A percentile compares a stretch with the other conserved stretches of the same genome.
These are phyloP conservation scores for Balanococcus diminutus DNA, from an alignment of 2,888 invertebrate genomes.

Conservation along the genomic window DNA sequence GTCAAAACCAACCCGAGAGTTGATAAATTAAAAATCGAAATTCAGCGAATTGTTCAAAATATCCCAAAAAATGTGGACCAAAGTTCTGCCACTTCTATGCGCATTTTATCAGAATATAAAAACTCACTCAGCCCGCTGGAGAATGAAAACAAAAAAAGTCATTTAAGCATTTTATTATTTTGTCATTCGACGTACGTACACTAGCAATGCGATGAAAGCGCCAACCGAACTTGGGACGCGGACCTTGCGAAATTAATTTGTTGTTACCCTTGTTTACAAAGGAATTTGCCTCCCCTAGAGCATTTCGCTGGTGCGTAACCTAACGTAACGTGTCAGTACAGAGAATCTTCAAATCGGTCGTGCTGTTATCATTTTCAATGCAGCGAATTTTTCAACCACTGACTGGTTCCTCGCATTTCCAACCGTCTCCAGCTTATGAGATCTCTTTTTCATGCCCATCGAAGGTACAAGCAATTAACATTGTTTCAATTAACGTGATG, in stretches of 20 bases:
- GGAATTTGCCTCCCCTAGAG: not conserved
- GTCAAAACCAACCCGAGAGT: too few species aligned
- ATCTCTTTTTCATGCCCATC: not conserved
- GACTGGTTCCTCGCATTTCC: conserved; percentile 8
- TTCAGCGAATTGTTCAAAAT: too few species aligned
- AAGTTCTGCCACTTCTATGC: too few species aligned
- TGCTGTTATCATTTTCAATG: conserved; percentile 3
- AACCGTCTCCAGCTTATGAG: not conserved
- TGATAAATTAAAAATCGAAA: too few species aligned
- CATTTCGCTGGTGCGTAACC: not conserved
- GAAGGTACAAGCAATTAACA: not conserved
- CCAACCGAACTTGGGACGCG: not conserved
- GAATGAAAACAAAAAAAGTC: too few species aligned
- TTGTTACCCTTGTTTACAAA: conserved; percentile 7
- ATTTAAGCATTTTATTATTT: too few species aligned
- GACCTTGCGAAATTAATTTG: not conserved
- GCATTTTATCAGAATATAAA: too few species aligned
- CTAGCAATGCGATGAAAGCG: not conserved
- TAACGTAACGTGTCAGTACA: not conserved
- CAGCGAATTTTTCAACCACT: not conserved
- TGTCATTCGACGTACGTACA: too few species aligned
- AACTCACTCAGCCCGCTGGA: too few species aligned
- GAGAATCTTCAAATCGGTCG: not conserved
- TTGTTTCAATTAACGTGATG: not conserved
- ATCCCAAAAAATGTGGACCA: too few species aligned